phyloP scores from a whole-genome alignment of 1,140 invertebrate genomes.

The Odontomachus brunneus region DNA sequence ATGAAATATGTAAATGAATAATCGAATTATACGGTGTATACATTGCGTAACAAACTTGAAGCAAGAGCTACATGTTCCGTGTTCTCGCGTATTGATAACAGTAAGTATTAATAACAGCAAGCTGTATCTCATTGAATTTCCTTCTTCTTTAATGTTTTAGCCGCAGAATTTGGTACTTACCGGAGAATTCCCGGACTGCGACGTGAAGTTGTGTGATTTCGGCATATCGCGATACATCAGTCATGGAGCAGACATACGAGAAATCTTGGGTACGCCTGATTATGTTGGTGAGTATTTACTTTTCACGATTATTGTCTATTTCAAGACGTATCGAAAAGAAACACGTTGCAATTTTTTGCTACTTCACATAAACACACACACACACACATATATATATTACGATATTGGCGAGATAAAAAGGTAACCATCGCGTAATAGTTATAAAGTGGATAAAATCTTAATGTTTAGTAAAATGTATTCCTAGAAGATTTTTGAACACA shows the following conservation, averaged over 20 bases:
- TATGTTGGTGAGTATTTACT: constrained; percentile 92
- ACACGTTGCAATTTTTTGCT: background rate
- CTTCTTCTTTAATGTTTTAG: constrained; percentile 84
- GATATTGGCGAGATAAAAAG: too few relatives aligned
- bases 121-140: background rate
- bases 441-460: too few relatives aligned
- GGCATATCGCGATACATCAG: constrained; percentile 96
- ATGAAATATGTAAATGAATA: too few relatives aligned
- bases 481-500: too few relatives aligned
- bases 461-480: too few relatives aligned
- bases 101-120: background rate
- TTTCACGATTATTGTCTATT: background rate
- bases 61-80: background rate
- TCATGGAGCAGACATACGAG: constrained; percentile 94
- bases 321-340: background rate
- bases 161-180: constrained; percentile 97
- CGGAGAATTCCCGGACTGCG: constrained; percentile 89
- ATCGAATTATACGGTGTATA: too few relatives aligned
- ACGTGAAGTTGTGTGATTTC: constrained; percentile 97
- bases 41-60: background rate
- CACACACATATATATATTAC: too few relatives aligned
- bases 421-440: too few relatives aligned
- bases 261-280: constrained; percentile 97
- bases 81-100: background rate
- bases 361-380: too few relatives aligned